Conservation (phyloP, 2,797 vertebrate genomes). For the Peromyscus melanophrys region DNA sequence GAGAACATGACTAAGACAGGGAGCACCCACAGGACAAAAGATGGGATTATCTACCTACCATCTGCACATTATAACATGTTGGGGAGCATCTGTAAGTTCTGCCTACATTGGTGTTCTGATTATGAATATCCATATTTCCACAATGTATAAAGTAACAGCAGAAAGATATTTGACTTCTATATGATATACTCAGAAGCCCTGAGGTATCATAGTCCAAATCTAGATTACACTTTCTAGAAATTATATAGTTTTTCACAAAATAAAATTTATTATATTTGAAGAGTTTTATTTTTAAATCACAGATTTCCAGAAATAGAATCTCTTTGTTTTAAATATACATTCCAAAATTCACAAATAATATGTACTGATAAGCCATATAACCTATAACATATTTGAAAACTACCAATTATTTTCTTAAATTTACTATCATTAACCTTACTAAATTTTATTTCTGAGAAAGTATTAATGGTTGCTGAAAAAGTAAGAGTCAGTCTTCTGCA, state of each 20-base stretch:
- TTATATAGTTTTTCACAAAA: not conserved
- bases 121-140: not conserved
- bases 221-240: not conserved
- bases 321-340: not conserved
- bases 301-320: not conserved
- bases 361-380: not conserved
- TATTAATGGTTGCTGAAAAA: not conserved
- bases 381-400: not conserved
- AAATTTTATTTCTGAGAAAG: not conserved
- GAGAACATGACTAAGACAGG: not conserved
- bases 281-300: not conserved
- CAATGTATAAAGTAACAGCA: not conserved
- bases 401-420: not conserved
- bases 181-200: not conserved
- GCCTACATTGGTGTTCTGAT: too few species aligned
- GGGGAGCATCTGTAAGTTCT: not conserved
- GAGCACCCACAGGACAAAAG: not conserved
- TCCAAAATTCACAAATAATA: not conserved
- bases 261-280: not conserved
- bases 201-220: not conserved
- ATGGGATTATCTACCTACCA: too few species aligned
- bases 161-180: not conserved
- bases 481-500: not conserved
- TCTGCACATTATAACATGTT: too few species aligned
- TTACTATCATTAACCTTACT: not conserved